Evolutionary conservation across 2,113 vertebrate species (phyloP).

Genomic region (Alexandromys fortis): DNA sequence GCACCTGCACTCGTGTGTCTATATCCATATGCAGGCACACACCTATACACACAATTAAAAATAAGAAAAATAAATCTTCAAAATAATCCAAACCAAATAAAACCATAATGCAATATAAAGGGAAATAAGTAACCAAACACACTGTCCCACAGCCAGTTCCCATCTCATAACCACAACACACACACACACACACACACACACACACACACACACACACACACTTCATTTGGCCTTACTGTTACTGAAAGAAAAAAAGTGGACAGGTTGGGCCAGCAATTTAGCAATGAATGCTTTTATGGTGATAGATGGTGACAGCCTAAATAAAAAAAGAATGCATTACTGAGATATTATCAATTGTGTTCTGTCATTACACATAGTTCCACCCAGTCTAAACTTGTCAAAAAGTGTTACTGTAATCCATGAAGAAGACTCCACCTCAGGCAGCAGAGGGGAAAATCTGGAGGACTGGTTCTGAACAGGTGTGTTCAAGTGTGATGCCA

Average conservation of each 20-base stretch:
- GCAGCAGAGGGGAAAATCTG: conserved; percentile 84
- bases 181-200: not conserved
- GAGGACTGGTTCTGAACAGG: conserved; percentile 84
- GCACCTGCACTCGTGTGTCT: not conserved
- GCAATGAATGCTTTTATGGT: conserved; percentile 85
- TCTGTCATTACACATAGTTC: conserved; percentile 86
- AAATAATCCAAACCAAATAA: not conserved
- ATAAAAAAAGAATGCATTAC: conserved; percentile 88
- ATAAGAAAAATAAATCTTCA: not conserved
- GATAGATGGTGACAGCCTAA: conserved; percentile 89
- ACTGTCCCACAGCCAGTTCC: conserved; percentile 69
- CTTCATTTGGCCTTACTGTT: conserved; percentile 77
- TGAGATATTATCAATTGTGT: conserved; percentile 84
- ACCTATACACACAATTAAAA: not conserved
- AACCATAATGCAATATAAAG: not conserved
- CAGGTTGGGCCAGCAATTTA: conserved; percentile 85
- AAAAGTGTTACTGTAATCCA: conserved; percentile 93
- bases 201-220: not conserved
- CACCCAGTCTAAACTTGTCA: conserved; percentile 90
- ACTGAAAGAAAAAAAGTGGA: conserved; percentile 84
- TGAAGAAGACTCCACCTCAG: conserved; percentile 86
- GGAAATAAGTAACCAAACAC: conserved; percentile 73
- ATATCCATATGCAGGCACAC: not conserved
- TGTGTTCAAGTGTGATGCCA: conserved; percentile 83
- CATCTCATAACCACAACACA: conserved; percentile 82